Evolutionary conservation across 2,113 vertebrate genomes (phyloP).

Genomic region (Crocuta crocuta): DNA sequence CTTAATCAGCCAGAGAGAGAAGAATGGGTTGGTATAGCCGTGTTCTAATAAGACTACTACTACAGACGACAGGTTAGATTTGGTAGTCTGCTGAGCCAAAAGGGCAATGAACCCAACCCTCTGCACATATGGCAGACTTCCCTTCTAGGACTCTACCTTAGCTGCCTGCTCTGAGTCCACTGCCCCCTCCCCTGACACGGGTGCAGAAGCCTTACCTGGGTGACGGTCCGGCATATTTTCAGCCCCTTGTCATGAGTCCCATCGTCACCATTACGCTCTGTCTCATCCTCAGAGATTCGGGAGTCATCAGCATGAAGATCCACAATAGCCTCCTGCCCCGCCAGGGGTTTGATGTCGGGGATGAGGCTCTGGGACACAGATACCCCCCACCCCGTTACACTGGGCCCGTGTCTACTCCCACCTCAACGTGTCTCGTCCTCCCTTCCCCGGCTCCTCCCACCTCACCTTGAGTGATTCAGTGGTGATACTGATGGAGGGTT

Average conservation of each 20-base stretch:
- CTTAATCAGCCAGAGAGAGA: not conserved
- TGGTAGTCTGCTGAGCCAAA: not conserved
- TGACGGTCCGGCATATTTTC: conserved; percentile 95
- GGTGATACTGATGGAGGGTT: conserved; percentile 96
- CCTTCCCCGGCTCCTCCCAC: conserved; percentile 61
- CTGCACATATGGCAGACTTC: not conserved
- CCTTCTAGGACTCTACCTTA: not conserved
- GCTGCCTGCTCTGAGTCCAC: not conserved
- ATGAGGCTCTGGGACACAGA: conserved; percentile 92
- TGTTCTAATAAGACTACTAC: not conserved
- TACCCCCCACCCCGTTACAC: conserved; percentile 83
- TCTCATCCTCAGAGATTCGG: conserved; percentile 93
- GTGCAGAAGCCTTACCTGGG: conserved; percentile 88
- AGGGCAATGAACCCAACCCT: not conserved
- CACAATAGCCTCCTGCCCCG: conserved; percentile 92
- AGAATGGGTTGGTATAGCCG: not conserved
- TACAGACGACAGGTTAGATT: not conserved
- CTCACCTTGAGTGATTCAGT: conserved; percentile 95
- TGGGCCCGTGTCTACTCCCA: conserved; percentile 78
- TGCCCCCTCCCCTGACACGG: not conserved
- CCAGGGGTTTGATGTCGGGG: conserved; percentile 92
- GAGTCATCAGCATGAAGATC: conserved; percentile 94
- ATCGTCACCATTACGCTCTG: conserved; percentile 88
- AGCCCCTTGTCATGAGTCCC: conserved; percentile 90
- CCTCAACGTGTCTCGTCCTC: conserved; percentile 54